Conservation (phyloP, 2,797 vertebrate genomes). For the Dendrocincla tyrannina region DNA sequence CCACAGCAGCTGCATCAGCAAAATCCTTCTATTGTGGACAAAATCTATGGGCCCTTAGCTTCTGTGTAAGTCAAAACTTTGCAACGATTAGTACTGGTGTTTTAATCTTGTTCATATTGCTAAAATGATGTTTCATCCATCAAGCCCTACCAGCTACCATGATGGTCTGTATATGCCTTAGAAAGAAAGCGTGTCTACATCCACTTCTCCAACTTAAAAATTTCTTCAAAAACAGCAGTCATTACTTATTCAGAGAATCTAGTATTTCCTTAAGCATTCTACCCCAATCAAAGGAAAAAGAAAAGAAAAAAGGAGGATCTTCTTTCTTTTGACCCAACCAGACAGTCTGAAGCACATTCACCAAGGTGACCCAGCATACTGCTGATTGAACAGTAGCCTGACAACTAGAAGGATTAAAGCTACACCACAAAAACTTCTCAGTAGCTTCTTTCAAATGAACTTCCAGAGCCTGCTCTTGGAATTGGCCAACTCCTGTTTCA, state of each 20-base stretch:
- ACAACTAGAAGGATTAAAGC: background rate
- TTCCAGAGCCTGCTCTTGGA: background rate
- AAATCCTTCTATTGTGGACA: constrained; percentile 8
- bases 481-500: background rate
- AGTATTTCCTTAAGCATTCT: background rate
- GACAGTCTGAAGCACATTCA: background rate
- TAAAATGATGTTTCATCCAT: background rate
- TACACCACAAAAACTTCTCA: background rate
- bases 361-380: background rate
- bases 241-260: background rate
- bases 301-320: background rate
- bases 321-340: background rate
- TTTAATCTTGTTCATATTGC: background rate
- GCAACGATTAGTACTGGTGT: background rate
- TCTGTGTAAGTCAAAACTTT: background rate
- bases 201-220: background rate
- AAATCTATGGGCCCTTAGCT: background rate
- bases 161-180: background rate
- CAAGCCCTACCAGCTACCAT: background rate
- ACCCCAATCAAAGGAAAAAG: background rate
- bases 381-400: background rate
- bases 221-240: background rate
- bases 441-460: background rate
- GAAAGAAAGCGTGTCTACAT: background rate
- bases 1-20: constrained; percentile 8